Base-by-base conservation (phyloP, 1,140 invertebrate species). In the Heliconius eleuchia region DNA sequence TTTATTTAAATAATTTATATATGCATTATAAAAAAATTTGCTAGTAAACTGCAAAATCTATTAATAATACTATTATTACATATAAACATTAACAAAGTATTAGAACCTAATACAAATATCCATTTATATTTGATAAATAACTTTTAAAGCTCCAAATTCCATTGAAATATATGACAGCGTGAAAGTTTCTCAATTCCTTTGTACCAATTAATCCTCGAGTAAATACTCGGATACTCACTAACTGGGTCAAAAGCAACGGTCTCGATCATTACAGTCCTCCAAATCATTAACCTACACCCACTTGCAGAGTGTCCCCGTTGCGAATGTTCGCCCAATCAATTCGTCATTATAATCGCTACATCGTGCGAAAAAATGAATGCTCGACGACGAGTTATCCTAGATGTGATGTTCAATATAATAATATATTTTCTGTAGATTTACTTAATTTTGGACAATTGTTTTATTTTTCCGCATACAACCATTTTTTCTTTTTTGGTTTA, bases 211-310 rank as follows among this genome's bases (percentile, higher is more conserved):
- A 81, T 78, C 60, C 39, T 72, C 71, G 70, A 71, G 72, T 60
- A 66, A 60, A 71, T 74, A 78, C 74, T 57, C 37, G 73, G 50
- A 81, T 78, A 57, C 77, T n/a, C 34, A 37, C 50, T 79, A 81
- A 86, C 83, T 85, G 83, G 87, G 87, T 71, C 90, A 88, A 57
- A 89, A 90, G 82, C 87, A 92, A 91, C 90, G 89, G 91, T 88
- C 86, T 85, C 82, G 80, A 90, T 89, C 83, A 83, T 79, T 81
- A 84, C 82, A 75, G 78, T 72, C 66, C 76, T 77, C 88, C 83
- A 85, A 88, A 88, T 91, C 91, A 91, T 91, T 90, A 89, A 86
- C 84, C 83, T 79, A 87, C 86, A 86, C 91, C 89, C 87, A 92
- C 91, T 86, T 86, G 86, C 77, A 82, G 85, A 86, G 85, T 86